These are phyloP conservation scores for Antheraea yamamai DNA, from an alignment of 2,888 invertebrate species.

Conservation along the genomic window DNA sequence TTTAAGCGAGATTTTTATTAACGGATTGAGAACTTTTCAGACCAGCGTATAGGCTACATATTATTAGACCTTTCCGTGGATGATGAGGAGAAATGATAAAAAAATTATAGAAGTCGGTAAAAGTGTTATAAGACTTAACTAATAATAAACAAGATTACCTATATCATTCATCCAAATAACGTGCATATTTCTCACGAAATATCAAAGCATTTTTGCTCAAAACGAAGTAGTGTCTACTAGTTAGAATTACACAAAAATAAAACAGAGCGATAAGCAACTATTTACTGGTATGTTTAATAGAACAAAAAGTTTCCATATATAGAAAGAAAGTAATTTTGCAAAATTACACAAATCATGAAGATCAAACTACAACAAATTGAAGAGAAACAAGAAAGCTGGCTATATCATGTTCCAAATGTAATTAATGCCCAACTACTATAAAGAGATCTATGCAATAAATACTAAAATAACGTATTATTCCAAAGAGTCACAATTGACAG, in stretches of 20 bases:
- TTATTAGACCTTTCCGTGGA: too few species aligned
- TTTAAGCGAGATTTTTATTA: too few species aligned
- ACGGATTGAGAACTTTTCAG: too few species aligned
- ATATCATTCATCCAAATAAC: too few species aligned
- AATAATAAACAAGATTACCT: too few species aligned
- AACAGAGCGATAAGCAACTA: background rate
- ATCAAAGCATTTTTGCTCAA: background rate
- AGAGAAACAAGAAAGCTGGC: background rate
- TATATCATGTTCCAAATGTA: background rate
- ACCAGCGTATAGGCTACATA: too few species aligned
- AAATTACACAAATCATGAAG: too few species aligned
- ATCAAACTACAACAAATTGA: background rate
- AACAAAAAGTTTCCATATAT: background rate
- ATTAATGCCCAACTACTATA: background rate
- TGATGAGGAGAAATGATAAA: too few species aligned
- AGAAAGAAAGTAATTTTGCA: too few species aligned
- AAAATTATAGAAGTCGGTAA: too few species aligned
- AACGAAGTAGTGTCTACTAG: background rate
- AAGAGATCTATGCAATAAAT: background rate
- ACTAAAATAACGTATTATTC: background rate
- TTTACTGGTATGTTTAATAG: background rate
- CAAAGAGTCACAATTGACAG: constrained; percentile 5
- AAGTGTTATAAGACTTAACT: too few species aligned
- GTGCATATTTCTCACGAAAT: too few species aligned
- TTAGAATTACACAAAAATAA: background rate